Evolutionary conservation across 2,113 vertebrate species (phyloP).

Genomic region (Bujurquina vittata): DNA sequence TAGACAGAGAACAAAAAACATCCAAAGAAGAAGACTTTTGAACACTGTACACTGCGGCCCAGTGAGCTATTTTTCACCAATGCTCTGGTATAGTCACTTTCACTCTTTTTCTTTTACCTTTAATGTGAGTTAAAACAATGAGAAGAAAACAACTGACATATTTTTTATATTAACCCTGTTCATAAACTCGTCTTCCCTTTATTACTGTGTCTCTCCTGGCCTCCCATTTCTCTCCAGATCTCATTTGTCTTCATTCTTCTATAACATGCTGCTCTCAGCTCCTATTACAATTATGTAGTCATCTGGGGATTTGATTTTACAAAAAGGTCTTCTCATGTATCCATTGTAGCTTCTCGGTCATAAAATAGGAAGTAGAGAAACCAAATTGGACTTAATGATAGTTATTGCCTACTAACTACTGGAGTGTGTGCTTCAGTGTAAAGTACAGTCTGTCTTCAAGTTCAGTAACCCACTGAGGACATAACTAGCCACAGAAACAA

Average conservation of each 20-base stretch:
- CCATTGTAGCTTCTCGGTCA: conserved; percentile 41
- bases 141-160: not conserved
- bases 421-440: not conserved
- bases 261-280: conserved; percentile 51
- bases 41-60: not conserved
- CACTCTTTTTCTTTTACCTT: not conserved
- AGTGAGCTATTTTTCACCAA: not conserved
- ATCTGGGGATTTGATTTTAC: conserved; percentile 57
- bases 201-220: conserved; percentile 19
- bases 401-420: conserved; percentile 28
- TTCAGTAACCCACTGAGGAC: conserved; percentile 34
- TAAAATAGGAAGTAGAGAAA: conserved; percentile 51
- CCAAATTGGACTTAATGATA: conserved; percentile 54
- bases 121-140: not conserved
- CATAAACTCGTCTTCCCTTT: not conserved
- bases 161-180: conserved; percentile 19
- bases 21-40: not conserved
- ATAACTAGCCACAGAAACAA: conserved; percentile 9
- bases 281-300: conserved; percentile 67
- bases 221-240: conserved; percentile 26
- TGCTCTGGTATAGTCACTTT: not conserved
- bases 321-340: conserved; percentile 43
- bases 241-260: conserved; percentile 66
- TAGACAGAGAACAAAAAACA: not conserved
- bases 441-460: conserved; percentile 15